Base-by-base conservation (phyloP, 2,113 vertebrate genomes). In the Salvator merianae region DNA sequence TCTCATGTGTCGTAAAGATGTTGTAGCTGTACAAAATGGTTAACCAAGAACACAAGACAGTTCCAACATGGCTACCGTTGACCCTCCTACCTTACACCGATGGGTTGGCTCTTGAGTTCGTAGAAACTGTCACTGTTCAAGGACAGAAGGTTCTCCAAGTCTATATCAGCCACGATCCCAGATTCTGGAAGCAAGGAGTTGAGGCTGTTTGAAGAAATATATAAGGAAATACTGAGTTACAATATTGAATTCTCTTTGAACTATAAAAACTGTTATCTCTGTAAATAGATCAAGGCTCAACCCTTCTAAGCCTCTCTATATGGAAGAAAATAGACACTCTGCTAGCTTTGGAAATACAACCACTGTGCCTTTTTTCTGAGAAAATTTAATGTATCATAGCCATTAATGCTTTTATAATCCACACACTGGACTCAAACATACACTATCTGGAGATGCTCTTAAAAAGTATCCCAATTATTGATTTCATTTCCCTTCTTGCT, bases 101-200 rank as follows among this genome's bases (percentile, higher is more conserved):
- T 85, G 80, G 97, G 97, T 82, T 98, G 97, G 88, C 97, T 98
- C 94, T 98, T 98, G 81, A 98, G 96, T 91, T 98, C 94, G 73
- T 97, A 98, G 93, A 97, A 98, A 10, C 94, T 93, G 81, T 97
- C 96, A 0, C 93, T 93, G 83, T 95, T 95, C 2, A 96, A 93
- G 2, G 94, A 88, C 34, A 97, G 86, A 81, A 97, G 87, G 86
- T 86, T 86, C 88, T 97, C 97, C 4, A 97, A 93, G 82, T 98
- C 97, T 24, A 98, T 98, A 90, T 98, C 97, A 8, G 97, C 97
- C 6, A 97, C 97, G 4, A 98, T 98, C 9, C 97, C 97, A 1
- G 97, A 98, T 92, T 98, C 97, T 0, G 96, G 96, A 74, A 96
- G 94, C 83, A 96, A 88, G 26, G 96, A 95, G 78, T 96, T 95